These are phyloP conservation scores for Zaprionus kolodkinae DNA, from an alignment of 1,140 invertebrate species.

Conservation along the genomic window DNA sequence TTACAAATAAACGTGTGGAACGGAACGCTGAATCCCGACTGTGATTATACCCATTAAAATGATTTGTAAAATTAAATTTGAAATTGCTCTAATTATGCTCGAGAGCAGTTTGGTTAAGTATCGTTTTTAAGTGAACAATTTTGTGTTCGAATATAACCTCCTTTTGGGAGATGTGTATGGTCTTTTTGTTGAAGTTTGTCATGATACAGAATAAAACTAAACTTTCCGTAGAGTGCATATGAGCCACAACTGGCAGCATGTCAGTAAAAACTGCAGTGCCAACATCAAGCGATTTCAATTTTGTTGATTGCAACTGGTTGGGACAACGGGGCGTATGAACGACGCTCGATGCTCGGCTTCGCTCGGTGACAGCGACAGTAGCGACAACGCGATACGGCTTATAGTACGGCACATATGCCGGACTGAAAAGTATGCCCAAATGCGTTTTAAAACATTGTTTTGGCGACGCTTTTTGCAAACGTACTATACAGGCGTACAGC, in stretches of 20 bases:
- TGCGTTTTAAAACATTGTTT: constrained; percentile 80
- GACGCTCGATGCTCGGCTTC: constrained; percentile 3
- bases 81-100: background rate
- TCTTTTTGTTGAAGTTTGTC: constrained; percentile 9
- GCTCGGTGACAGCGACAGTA: constrained; percentile 1
- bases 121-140: background rate
- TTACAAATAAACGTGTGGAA: constrained; percentile 16
- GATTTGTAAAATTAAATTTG: background rate
- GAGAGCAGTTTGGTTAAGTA: background rate
- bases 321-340: constrained; percentile 19
- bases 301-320: constrained; percentile 65
- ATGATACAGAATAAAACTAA: background rate
- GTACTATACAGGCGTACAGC: background rate
- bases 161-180: background rate
- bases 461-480: constrained; percentile 58
- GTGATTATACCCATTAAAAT: constrained; percentile 22
- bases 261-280: constrained; percentile 41
- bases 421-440: constrained; percentile 76
- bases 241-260: constrained; percentile 61
- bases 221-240: constrained; percentile 52
- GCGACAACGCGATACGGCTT: constrained; percentile 56
- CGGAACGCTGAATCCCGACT: constrained; percentile 12
- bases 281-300: constrained; percentile 74
- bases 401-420: constrained; percentile 60
- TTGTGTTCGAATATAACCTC: background rate